Evolutionary conservation across 2,888 invertebrate species (phyloP), one percentile per base, ranked within the genome.

Genomic region (Leptopilina syphax): DNA sequence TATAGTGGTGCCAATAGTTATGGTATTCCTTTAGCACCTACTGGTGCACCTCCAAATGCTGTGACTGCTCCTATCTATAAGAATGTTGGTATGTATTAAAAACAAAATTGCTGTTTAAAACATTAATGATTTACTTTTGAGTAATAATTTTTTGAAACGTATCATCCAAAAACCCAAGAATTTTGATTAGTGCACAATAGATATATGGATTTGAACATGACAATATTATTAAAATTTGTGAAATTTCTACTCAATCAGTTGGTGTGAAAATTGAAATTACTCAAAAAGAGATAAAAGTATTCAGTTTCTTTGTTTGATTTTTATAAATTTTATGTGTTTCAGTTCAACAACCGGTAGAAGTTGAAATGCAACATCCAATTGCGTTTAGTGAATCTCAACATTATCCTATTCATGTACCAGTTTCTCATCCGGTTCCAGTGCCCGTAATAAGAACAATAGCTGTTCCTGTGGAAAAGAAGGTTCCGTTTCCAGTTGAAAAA

Each of bases 401-500:
- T 0, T 94, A 95, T 60, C 95, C 95, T 0, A 95, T 95, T 9
- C 95, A 95, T 80, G 93, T 95, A 0, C 95, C 95, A 1, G 94
- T 95, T 0, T 94, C 95, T 0, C 95, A 95, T 84, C 95, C 95
- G 0, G 93, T 95, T 0, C 94, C 95, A 0, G 94, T 95, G 7
- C 95, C 95, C 0, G 94, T 95, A 2, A 93, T 95, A 65, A 95
- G 94, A 88, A 95, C 95, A 84, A 93, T 96, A 1, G 94, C 94
- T 0, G 93, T 95, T 65, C 95, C 95, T 0, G 94, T 95, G 1
- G 95, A 95, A 87, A 95, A 95, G 88, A 95, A 94, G 44, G 94
- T 95, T 9, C 95, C 95, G 0, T 95, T 95, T 88, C 95, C 95
- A 0, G 94, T 95, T 0, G 95, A 95, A 86, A 95, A 94, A 89